Conservation (phyloP, 2,888 invertebrate genomes). For the Orgyia antiqua region DNA sequence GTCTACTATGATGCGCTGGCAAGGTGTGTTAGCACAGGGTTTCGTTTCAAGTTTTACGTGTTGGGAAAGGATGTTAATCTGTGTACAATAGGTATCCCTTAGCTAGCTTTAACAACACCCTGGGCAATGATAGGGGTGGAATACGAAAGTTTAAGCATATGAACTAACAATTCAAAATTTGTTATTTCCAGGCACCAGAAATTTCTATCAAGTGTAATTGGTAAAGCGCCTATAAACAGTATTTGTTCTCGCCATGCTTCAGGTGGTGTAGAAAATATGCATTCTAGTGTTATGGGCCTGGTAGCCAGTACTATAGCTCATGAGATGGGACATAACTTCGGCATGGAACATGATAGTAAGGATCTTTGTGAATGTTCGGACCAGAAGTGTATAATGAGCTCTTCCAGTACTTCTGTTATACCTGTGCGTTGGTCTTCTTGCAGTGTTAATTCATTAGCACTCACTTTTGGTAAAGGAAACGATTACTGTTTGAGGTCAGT, state of each 20-base stretch:
- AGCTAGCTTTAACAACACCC: no score
- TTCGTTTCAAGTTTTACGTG: no score
- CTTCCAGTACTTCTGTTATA: conserved; percentile 88
- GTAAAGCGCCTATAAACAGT: conserved; percentile 96
- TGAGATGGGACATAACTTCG: conserved; percentile 14
- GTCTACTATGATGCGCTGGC: no score
- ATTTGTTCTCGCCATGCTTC: conserved; percentile 94
- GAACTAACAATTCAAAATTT: no score
- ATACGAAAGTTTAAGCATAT: no score
- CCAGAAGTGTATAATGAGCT: conserved; percentile 96
- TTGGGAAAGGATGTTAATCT: no score
- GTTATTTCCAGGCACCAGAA: conserved; percentile 83
- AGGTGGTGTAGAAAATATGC: conserved; percentile 4
- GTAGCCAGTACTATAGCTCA: conserved; percentile 13
- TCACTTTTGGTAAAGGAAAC: conserved; percentile 96
- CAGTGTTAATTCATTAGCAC: conserved; percentile 90
- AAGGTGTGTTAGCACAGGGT: no score
- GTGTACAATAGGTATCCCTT: no score
- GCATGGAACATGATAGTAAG: conserved; percentile 9
- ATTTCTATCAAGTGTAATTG: conserved; percentile 96
- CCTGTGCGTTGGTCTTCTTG: conserved; percentile 97
- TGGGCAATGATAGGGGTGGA: no score
- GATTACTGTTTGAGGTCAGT: conserved; percentile 87
- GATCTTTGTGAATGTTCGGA: conserved; percentile 90
- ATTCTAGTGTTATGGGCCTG: not conserved